phyloP scores from a whole-genome alignment of 1,140 invertebrate species.

The Lethocerus indicus region DNA sequence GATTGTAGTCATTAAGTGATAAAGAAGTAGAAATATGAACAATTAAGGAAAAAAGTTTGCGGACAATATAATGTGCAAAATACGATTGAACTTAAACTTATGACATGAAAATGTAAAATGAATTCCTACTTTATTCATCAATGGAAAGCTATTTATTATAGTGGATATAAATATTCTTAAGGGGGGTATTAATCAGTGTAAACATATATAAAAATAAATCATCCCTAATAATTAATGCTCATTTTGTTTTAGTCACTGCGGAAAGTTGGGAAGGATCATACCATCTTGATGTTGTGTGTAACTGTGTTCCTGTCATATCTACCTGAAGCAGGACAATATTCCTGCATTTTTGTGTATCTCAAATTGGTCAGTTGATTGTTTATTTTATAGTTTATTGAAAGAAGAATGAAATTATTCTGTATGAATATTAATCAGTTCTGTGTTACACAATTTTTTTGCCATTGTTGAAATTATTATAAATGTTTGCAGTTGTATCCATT shows the following conservation, averaged over 20 bases:
- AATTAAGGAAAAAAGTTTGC: too few species aligned
- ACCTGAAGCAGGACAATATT: constrained; percentile 97
- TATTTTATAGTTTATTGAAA: not conserved
- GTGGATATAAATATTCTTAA: too few species aligned
- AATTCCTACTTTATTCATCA: too few species aligned
- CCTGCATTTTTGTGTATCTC: constrained; percentile 99
- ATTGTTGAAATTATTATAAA: not conserved
- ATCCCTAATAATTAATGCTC: too few species aligned
- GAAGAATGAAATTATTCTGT: not conserved
- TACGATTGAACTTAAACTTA: too few species aligned
- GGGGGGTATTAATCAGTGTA: too few species aligned
- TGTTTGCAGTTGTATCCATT: not conserved
- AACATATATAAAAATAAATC: too few species aligned
- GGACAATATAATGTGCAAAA: too few species aligned
- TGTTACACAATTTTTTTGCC: not conserved
- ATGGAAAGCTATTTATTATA: too few species aligned
- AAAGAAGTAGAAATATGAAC: too few species aligned
- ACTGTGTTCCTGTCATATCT: constrained; percentile 96
- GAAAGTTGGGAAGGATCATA: constrained; percentile 89
- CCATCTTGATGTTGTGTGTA: constrained; percentile 90
- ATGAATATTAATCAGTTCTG: not conserved
- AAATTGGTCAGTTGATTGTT: constrained; percentile 50
- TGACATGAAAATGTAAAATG: too few species aligned
- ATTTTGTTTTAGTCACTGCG: constrained; percentile 45
- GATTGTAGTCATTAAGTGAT: too few species aligned